These are phyloP conservation scores for Yponomeuta plumbellus DNA, from an alignment of 2,888 invertebrate genomes.

Conservation along the genomic window DNA sequence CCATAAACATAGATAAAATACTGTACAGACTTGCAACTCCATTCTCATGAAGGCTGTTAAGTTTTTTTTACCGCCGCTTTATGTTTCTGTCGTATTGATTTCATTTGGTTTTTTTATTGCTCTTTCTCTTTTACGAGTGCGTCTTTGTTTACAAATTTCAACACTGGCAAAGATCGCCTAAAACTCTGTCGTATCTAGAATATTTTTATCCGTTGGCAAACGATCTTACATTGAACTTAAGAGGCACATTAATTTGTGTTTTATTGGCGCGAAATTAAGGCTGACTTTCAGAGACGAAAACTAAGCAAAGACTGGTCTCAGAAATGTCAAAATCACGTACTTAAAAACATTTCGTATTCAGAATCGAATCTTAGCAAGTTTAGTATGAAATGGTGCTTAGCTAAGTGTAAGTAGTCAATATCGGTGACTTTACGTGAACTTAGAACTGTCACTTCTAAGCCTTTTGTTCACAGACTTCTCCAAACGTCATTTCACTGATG, in stretches of 20 bases:
- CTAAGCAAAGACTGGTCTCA: no score
- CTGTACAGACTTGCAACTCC: constrained; percentile 33
- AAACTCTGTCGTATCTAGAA: not conserved
- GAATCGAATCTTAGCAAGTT: no score
- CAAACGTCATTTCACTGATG: no score
- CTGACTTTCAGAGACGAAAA: not conserved
- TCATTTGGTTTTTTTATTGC: not conserved
- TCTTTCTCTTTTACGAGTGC: not conserved
- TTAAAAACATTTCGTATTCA: no score
- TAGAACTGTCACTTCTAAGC: no score
- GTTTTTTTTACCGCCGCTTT: not conserved
- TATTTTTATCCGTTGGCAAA: not conserved
- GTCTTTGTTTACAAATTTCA: not conserved
- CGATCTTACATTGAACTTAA: not conserved
- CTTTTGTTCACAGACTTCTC: no score
- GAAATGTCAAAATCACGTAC: no score
- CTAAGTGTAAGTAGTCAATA: no score
- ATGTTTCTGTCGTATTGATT: not conserved
- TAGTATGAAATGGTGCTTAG: no score
- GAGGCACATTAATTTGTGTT: not conserved
- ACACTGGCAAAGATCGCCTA: not conserved
- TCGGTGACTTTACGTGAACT: no score
- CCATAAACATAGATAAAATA: constrained; percentile 45
- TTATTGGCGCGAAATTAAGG: not conserved
- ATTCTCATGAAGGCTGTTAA: not conserved